These are phyloP conservation scores for Synergus laeviventris DNA, from an alignment of 2,888 invertebrate genomes.

Conservation along the genomic window DNA sequence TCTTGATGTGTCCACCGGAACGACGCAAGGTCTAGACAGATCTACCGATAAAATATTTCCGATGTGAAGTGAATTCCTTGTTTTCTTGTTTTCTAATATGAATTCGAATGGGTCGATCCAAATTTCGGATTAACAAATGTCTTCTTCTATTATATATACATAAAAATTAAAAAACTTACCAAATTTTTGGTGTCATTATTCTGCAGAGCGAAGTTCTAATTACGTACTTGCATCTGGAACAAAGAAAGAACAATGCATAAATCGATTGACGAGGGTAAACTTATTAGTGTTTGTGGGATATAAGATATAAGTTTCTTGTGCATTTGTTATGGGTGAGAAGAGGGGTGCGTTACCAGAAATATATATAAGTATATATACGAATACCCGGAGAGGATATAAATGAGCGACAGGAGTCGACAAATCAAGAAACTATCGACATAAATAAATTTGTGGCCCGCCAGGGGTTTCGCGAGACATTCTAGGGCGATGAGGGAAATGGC, in stretches of 20 bases:
- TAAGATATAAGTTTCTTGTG: slow-evolving; percentile 15
- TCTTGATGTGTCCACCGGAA: slow-evolving; percentile 11
- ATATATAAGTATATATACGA: slow-evolving; percentile 70
- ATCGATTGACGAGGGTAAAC: not conserved
- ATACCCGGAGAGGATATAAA: slow-evolving; percentile 72
- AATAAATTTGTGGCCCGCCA: slow-evolving; percentile 74
- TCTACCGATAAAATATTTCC: slow-evolving; percentile 18
- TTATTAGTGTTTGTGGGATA: not conserved
- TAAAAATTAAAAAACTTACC: no score
- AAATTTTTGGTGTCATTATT: no score
- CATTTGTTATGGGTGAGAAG: slow-evolving; percentile 45
- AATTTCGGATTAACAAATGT: not conserved
- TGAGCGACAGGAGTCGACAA: slow-evolving; percentile 74
- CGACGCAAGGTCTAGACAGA: slow-evolving; percentile 9
- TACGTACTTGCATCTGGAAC: not conserved
- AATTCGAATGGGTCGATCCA: not conserved
- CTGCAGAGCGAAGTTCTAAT: no score
- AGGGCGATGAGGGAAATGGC: slow-evolving; percentile 70
- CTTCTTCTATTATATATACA: no score
- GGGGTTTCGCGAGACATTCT: slow-evolving; percentile 67
- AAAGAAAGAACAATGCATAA: not conserved
- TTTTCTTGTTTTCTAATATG: slow-evolving; percentile 9
- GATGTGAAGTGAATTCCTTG: not conserved
- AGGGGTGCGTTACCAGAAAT: slow-evolving; percentile 60
- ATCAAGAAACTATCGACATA: slow-evolving; percentile 77